Evolutionary conservation across 64 coral and sea anemone species (phyloP).

Genomic region (Stylophora pistillata): DNA sequence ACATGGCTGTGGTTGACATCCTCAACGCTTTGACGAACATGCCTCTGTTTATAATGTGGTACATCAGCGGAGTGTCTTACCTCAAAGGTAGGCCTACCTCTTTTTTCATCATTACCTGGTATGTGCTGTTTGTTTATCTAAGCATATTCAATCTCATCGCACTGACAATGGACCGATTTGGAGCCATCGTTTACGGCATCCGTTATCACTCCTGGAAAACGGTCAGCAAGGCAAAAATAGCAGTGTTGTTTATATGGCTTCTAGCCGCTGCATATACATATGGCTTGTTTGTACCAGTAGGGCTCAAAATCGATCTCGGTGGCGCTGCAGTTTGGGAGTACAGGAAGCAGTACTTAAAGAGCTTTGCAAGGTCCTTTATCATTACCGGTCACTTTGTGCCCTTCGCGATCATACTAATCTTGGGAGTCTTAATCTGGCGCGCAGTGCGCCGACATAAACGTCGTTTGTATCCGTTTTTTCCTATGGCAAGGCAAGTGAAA

Average conservation of each 20-base stretch:
- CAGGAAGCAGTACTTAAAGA: slow-evolving; percentile 16
- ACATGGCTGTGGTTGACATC: slow-evolving; percentile 30
- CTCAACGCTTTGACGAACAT: slow-evolving; percentile 31
- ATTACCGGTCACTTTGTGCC: slow-evolving; percentile 30
- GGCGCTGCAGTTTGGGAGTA: slow-evolving; percentile 6
- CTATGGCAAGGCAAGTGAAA: not conserved
- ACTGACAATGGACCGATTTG: slow-evolving; percentile 39
- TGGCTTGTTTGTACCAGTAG: slow-evolving; percentile 7
- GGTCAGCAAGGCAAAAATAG: slow-evolving; percentile 1
- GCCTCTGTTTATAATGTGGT: slow-evolving; percentile 36
- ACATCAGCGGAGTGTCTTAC: not conserved
- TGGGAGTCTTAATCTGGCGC: slow-evolving; percentile 16
- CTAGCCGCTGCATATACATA: slow-evolving; percentile 25
- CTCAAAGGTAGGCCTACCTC: slow-evolving; percentile 4
- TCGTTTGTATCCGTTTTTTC: not conserved
- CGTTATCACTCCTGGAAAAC: slow-evolving; percentile 51
- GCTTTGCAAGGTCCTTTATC: slow-evolving; percentile 12
- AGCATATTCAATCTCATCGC: slow-evolving; percentile 4
- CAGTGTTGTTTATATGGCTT: slow-evolving; percentile 12
- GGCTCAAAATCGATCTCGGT: slow-evolving; percentile 34
- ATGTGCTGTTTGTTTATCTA: slow-evolving; percentile 23
- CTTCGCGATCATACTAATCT: not conserved
- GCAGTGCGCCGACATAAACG: not conserved
- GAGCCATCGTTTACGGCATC: slow-evolving; percentile 43
- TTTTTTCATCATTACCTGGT: slow-evolving; percentile 9